Evolutionary conservation across 2,888 invertebrate species (phyloP), one percentile per base, ranked within the genome.

Genomic region (Drosophila nr. perissopoda): DNA sequence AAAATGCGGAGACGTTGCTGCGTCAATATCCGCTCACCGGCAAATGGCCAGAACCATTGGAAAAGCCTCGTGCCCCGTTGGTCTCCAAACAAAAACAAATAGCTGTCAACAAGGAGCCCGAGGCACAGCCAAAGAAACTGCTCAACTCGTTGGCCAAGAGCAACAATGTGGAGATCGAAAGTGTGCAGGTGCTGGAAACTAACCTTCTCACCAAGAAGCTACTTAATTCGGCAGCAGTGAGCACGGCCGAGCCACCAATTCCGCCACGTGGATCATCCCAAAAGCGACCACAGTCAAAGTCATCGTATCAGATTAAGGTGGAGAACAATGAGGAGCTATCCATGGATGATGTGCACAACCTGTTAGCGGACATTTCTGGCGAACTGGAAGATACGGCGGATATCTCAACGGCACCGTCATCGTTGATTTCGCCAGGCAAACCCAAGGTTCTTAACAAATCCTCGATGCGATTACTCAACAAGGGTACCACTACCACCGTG

Each of bases 1-100:
- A 96, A 78, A 95, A 95, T 88, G 95, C 96, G 0, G 96, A 97
- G 90, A 96, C 96, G 80, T 94, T 95, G 1, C 92, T 97, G 10
- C 94, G 96, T 69, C 95, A 96, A 69, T 96, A 94, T 91, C 94
- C 96, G 31, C 94, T 96, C 42, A 95, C 95, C 36, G 96, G 96
- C 31, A 93, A 94, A 31, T 91, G 95, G 82, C 93, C 95, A 27
- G 92, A 94, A 59, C 92, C 94, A 1, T 92, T 95, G 62, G 83
- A 90, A 0, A 89, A 90, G 62, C 92, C 94, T 0, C 85, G 87
- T 0, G 80, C 89, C 6, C 83, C 91, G n/a, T 93, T 82, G 21
- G 45, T 84, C 25, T 38, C 54, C 49, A 74, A 40, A 3, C 80
- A 64, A 38, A 25, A 27, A 40, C 4, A 38, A n/a, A 13, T 29